phyloP scores from a whole-genome alignment of 2,888 invertebrate species.

The Drosophila prostipennis region DNA sequence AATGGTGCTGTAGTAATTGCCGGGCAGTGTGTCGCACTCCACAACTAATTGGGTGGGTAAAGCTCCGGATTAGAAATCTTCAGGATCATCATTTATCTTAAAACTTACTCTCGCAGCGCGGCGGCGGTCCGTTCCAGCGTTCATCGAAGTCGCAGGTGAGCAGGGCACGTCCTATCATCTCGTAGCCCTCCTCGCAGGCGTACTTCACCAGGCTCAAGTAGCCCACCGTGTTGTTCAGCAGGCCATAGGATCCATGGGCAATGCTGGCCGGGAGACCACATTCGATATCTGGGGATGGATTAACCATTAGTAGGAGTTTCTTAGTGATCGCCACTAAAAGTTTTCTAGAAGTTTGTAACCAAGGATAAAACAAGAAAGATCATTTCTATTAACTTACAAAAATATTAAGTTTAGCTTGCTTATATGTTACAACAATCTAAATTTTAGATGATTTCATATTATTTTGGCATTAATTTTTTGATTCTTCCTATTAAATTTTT shows the following conservation, averaged over 20 bases:
- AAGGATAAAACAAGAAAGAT: too few species aligned
- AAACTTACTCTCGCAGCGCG: conserved; percentile 91
- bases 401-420: too few species aligned
- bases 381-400: too few species aligned
- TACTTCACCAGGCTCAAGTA: conserved; percentile 95
- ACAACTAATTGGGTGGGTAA: conserved; percentile 85
- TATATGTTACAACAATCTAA: too few species aligned
- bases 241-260: conserved; percentile 90
- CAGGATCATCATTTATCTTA: fast-evolving
- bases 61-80: neutral
- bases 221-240: conserved; percentile 94
- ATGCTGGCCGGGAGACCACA: conserved; percentile 96
- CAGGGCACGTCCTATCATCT: conserved; percentile 92
- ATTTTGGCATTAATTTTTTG: too few species aligned
- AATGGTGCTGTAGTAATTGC: conserved; percentile 85
- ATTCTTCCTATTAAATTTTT: too few species aligned
- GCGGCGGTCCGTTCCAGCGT: conserved; percentile 97
- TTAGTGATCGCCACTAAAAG: too few species aligned
- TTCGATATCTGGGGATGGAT: conserved; percentile 89
- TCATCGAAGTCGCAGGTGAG: conserved; percentile 96
- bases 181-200: conserved; percentile 92
- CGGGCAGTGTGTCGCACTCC: conserved; percentile 89
- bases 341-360: too few species aligned
- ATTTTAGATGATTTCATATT: too few species aligned
- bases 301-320: neutral